Base-by-base conservation (phyloP, 2,797 vertebrate species). In the Onychomys torridus region DNA sequence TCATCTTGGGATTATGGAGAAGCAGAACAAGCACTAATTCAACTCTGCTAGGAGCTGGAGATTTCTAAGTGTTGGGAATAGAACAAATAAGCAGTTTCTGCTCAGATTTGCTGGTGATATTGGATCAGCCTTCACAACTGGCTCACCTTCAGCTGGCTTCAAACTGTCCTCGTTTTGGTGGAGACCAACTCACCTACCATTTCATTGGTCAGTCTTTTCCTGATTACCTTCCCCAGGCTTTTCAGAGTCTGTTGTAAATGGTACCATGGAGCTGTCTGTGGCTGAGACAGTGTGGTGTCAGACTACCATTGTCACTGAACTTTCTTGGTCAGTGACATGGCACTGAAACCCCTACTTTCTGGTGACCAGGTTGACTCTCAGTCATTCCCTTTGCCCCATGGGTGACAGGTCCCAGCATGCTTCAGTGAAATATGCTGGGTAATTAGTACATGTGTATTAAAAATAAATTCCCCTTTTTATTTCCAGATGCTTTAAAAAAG, bases 261-360 rank as follows among this genome's bases (percentile, higher is more conserved):
- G 3, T 9, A 23, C 17, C 34, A 14, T 16, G 34, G 57, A 61
- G 37, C 4, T 29, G 46, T 78, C 76, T 32, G 29, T 34, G 34
- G 73, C 19, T 4, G 19, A 46, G 75, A 71, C 2, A n/a, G 3
- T 1, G 0, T 21, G 2, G 11, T 27, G n/a, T 23, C 52, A 12
- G 32, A 57, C 43, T 43, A 37, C 81, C 69, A 67, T 4, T 43
- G 88, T 7, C 27, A 21, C 55, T 61, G 57, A 49, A 17, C 27
- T n/a, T 57, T 37, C 71, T 61, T 46, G 8, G 21, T 78, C 34
- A 21, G 49, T 77, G 69, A 81, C 59, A 76, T 8, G 8, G 21
- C 10, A 14, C 27, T 2, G 0, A 9, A 21, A 34, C 25, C 23
- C 52, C 59, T 8, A 11, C 57, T 73, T 93, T 79, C n/a, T 29